These are phyloP conservation scores for Melanostigma gelatinosum DNA, from an alignment of 2,113 vertebrate species.

Conservation along the genomic window DNA sequence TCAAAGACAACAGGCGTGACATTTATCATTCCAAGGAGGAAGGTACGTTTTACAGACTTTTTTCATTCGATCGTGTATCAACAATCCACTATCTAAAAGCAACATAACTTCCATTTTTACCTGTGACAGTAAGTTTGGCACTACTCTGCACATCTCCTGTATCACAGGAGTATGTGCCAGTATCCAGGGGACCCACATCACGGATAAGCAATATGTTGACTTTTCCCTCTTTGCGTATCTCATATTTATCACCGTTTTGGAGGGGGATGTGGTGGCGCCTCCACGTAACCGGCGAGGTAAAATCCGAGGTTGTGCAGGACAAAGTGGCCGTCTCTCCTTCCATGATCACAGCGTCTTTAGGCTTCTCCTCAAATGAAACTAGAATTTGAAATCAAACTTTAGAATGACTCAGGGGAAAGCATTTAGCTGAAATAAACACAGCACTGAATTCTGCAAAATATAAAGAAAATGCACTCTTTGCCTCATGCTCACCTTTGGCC, in stretches of 20 bases:
- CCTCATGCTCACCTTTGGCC: conserved; percentile 78
- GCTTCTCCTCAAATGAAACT: conserved; percentile 80
- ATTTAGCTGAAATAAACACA: neutral
- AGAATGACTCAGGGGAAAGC: neutral
- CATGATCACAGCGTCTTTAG: conserved; percentile 68
- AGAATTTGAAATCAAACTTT: conserved; percentile 34
- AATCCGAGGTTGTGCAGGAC: conserved; percentile 84
- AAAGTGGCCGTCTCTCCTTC: conserved; percentile 83
- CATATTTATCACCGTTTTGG: conserved; percentile 84
- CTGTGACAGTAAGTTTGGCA: conserved; percentile 87
- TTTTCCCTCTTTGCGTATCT: conserved; percentile 82
- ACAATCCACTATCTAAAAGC: neutral
- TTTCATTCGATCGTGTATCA: neutral
- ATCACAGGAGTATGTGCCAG: conserved; percentile 88
- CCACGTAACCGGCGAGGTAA: conserved; percentile 82
- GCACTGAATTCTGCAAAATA: neutral
- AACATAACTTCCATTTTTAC: conserved; percentile 69
- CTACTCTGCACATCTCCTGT: conserved; percentile 85
- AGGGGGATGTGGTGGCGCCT: conserved; percentile 85
- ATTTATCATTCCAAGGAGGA: neutral
- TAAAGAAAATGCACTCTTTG: neutral
- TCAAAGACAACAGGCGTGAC: neutral
- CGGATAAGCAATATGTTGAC: conserved; percentile 84
- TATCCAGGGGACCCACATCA: conserved; percentile 82
- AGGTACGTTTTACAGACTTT: neutral